Conservation (phyloP, 37 sponge, comb jelly and placozoan genomes). For the Diacarnus erythraeanus region DNA sequence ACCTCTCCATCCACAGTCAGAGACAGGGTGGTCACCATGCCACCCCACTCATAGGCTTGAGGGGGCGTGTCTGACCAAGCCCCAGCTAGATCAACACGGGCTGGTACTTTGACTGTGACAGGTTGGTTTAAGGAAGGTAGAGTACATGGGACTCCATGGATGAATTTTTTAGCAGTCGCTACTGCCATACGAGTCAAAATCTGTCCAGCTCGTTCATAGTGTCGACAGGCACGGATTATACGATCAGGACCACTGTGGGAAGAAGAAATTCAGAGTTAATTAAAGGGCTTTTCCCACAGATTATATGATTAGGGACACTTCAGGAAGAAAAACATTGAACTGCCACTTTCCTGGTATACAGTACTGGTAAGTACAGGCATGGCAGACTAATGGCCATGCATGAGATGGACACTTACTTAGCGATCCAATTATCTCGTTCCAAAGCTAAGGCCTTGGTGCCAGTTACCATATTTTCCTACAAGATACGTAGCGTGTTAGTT, state of each 20-base stretch:
- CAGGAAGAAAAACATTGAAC: neutral
- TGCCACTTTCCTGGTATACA: neutral
- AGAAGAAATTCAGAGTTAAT: neutral
- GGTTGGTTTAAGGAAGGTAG: constrained; percentile 42
- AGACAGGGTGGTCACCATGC: constrained; percentile 68
- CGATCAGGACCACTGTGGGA: constrained; percentile 51
- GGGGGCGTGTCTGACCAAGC: constrained; percentile 91
- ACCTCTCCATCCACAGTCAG: constrained; percentile 64
- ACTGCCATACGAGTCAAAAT: constrained; percentile 68
- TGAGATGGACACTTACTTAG: constrained; percentile 15
- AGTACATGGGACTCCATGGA: constrained; percentile 33
- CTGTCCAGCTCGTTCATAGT: constrained; percentile 88
- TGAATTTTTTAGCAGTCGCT: constrained; percentile 64
- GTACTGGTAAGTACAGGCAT: no score
- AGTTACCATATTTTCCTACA: constrained; percentile 16
- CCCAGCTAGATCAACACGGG: constrained; percentile 79
- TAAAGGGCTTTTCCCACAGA: no score
- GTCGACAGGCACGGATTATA: constrained; percentile 82
- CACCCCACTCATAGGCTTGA: constrained; percentile 80
- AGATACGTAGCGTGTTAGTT: neutral
- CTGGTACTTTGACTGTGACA: constrained; percentile 57
- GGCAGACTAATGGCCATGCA: no score
- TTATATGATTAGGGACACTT: no score
- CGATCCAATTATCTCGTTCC: constrained; percentile 72
- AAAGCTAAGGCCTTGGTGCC: constrained; percentile 67